Evolutionary conservation across 2,797 vertebrate genomes (phyloP).

Genomic region (Decapterus maruadsi): DNA sequence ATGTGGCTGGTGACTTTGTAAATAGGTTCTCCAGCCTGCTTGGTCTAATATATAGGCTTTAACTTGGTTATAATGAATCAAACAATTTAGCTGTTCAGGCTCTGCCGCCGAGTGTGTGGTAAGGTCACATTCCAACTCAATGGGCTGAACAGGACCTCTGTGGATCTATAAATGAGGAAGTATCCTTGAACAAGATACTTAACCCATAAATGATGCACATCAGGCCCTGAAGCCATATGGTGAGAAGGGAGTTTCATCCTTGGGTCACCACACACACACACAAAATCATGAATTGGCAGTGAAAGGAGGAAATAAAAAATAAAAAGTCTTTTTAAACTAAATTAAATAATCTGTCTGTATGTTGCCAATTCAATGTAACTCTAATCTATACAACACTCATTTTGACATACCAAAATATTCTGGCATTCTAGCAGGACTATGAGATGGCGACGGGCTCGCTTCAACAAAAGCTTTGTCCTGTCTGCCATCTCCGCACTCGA

Average conservation of each 20-base stretch:
- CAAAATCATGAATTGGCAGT: too few species aligned
- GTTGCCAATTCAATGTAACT: not conserved
- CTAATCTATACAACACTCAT: too few species aligned
- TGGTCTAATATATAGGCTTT: not conserved
- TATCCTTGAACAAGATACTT: conserved; percentile 30
- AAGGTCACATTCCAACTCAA: not conserved
- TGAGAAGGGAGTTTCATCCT: conserved; percentile 10
- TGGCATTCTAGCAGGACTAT: too few species aligned
- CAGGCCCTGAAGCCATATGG: conserved; percentile 1
- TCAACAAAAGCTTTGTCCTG: too few species aligned
- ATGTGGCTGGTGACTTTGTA: not conserved
- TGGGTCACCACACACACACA: not conserved
- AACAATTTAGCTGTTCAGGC: not conserved
- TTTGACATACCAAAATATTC: not conserved
- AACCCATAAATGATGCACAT: conserved; percentile 15
- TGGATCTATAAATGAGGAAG: conserved; percentile 5
- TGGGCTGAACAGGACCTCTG: not conserved
- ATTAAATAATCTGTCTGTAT: not conserved
- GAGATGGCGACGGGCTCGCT: too few species aligned
- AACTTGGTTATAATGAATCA: not conserved
- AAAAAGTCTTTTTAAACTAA: too few species aligned
- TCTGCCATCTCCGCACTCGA: too few species aligned
- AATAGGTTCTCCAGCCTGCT: not conserved
- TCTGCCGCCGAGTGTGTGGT: not conserved
- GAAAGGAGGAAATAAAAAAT: too few species aligned